Evolutionary conservation across 1,140 invertebrate genomes (phyloP), one percentile per base, ranked within the genome.

Genomic region (Vanessa tameamea): DNA sequence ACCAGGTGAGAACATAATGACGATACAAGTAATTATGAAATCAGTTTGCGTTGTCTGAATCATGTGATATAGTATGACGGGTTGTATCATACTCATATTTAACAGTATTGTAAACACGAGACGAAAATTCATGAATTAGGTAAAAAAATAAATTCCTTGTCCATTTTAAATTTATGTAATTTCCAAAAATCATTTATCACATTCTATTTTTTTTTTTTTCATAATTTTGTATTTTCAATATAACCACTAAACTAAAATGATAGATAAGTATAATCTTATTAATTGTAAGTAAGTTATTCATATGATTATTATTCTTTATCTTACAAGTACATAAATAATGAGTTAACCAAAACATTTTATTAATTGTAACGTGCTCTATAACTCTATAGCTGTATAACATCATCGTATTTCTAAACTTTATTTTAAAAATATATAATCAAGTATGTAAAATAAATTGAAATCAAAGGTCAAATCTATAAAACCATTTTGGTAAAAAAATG

Each of bases 1-100:
- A 73, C 53, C 86, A 89, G 88, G 88, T 90, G 80, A 89, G 84
- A 78, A 76, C 15, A 70, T 76, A 77, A 80, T 77, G 74, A 82
- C 78, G 72, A 76, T 78, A 77, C 66, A 75, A 80, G 81, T 79
- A 81, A 83, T 82, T 87, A 84, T 81, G 79, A 84, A 84, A 84
- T 83, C 78, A 73, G 77, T 64, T 68, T 80, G 77, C 74, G 70
- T 81, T 72, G 76, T 68, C 69, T 85, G 79, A 84, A 82, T 89
- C 84, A 87, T 87, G 85, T 87, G 85, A 87, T 80, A 75, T 48
- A 76, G 14, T 64, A 64, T 74, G 64, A 74, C 66, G 31, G 47
- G 23, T 63, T 61, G 26, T 23, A 64, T 63, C 57, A 51, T 61
- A 69, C 31, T 69, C 23, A 26, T 61, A 37, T 37, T 31, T 26